Evolutionary conservation across 1,140 invertebrate genomes (phyloP), one percentile per base, ranked within the genome.

Genomic region (Asobara japonica): DNA sequence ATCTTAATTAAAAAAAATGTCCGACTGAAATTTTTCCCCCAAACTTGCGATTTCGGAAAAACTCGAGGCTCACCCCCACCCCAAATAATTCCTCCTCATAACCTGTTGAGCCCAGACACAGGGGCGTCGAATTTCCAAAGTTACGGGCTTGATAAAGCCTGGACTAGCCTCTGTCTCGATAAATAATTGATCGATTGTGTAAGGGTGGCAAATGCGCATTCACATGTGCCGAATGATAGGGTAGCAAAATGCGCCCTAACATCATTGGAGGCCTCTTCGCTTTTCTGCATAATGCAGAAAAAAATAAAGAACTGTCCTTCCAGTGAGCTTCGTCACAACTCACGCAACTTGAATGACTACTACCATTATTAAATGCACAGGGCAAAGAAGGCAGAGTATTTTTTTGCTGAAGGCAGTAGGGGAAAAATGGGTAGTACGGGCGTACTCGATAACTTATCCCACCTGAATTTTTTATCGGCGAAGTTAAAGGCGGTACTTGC

Each of bases 401-500:
- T n/a, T n/a, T n/a, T n/a, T n/a, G n/a, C n/a, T n/a, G 11, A 38
- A n/a, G 33, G 16, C 18, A 65, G 25, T 41, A 65, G 20, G 20
- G 38, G 22, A 13, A 65, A 10, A 65, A 65, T 22, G 20, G 38
- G 20, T 20, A 65, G 33, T 41, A 38, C 38, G 74, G 79, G 76
- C 74, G 77, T 74, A 60, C 73, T 75, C 72, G 75, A 69, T 79
- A 77, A 81, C 81, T 82, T 80, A 81, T 78, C 79, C 65, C 77
- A 69, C 77, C 75, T 83, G 79, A 81, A 83, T 83, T 83, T 83
- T 83, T 83, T 76, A 83, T 83, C 74, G 61, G 65, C 75, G 41
- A 41, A 36, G 51, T 56, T 56, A 56, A 65, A 65, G 64, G 33
- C 64, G 38, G 61, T 65, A 38, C 25, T 65, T 65, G 5, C 22